Evolutionary conservation across 2,888 invertebrate genomes (phyloP), one percentile per base, ranked within the genome.

Genomic region (Pollenia griseotomentosa): DNA sequence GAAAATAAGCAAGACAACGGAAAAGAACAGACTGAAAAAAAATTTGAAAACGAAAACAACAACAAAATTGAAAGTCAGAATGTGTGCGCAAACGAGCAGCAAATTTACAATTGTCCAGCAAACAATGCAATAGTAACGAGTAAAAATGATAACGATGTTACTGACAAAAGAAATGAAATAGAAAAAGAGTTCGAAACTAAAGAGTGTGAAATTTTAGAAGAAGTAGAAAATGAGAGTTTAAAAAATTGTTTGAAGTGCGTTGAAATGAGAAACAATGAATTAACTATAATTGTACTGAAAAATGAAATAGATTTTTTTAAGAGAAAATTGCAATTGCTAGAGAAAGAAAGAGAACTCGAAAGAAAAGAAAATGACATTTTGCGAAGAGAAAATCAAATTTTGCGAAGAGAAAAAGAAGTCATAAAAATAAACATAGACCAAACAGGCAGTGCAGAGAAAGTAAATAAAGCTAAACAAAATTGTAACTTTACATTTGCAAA

Each of bases 401-500:
- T 70, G 40, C 68, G 68, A 51, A 68, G 33, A 68, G 51, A 68
- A 68, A 68, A 51, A 14, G 68, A 51, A 51, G 8, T 51, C 2
- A 51, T 33, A 8, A n/a, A 68, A 68, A 40, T 51, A 51, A 68
- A 23, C 48, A 66, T 33, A n/a, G 12, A 23, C 0, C 14, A 68
- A 33, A 11, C 40, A 42, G 16, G 7, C 5, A 55, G 53, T 42
- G 16, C 42, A 6, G 57, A 42, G 8, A 71, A 44, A 55, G 55
- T 11, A 44, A 57, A 19, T 44, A 71, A 44, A 19, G 19, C 7
- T 11, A 42, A 40, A 42, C 33, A 42, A 57, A 57, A 40, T 44
- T 42, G 19, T 57, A 71, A 71, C 19, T 71, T 71, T 71, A 71
- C 71, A 6, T 44, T 71, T 19, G 71, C 71, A 71, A 71, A 71